Conservation (phyloP, 2,888 invertebrate genomes). For the Cantharis rustica region DNA sequence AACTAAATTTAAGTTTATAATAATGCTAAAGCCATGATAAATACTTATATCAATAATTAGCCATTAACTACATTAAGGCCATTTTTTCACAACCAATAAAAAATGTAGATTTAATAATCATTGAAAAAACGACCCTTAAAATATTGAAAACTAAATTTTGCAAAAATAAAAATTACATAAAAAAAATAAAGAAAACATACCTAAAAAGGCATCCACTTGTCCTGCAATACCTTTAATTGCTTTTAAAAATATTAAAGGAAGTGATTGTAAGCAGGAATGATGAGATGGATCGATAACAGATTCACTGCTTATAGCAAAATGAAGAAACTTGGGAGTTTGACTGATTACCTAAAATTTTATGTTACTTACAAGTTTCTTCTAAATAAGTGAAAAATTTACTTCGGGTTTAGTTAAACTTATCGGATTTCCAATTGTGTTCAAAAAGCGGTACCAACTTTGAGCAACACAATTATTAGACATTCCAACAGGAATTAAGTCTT, state of each 20-base stretch:
- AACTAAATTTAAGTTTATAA: background rate
- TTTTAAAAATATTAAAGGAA: slow-evolving; percentile 90
- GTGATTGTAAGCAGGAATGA: slow-evolving; percentile 81
- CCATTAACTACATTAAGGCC: background rate
- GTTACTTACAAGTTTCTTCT: background rate
- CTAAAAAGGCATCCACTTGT: slow-evolving; percentile 94
- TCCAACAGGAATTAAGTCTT: slow-evolving; percentile 82
- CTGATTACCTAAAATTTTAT: slow-evolving; percentile 54
- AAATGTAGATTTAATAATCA: too few species aligned
- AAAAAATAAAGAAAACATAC: slow-evolving; percentile 56
- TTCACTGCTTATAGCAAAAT: slow-evolving; percentile 79
- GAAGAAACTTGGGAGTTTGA: slow-evolving; percentile 74
- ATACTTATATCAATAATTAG: background rate
- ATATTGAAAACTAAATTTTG: background rate
- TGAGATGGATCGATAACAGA: slow-evolving; percentile 87
- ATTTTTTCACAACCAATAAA: too few species aligned
- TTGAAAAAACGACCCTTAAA: background rate
- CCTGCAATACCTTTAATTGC: slow-evolving; percentile 93
- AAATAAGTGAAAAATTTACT: slow-evolving; percentile 53
- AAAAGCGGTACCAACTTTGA: slow-evolving; percentile 94
- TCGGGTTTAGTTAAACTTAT: slow-evolving; percentile 89
- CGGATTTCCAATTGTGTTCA: slow-evolving; percentile 94
- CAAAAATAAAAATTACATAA: background rate
- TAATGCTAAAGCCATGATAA: background rate
- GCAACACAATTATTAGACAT: slow-evolving; percentile 90